Percentiles rank a stretch among this genome's conserved stretches.
Evolutionary conservation across 2,888 invertebrate genomes (phyloP).

Genomic region (Clivina fossor): DNA sequence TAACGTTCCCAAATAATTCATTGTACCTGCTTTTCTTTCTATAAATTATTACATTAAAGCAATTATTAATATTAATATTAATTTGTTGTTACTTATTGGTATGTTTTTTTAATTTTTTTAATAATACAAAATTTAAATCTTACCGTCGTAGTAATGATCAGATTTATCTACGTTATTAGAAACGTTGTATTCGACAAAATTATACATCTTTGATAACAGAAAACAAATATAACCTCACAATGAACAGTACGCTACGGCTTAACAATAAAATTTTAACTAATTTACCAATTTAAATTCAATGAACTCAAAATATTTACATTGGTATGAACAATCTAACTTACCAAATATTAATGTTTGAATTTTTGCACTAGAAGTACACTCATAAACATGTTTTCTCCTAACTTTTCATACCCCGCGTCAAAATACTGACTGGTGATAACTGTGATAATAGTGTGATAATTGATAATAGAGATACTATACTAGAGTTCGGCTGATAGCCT

Average conservation of each 20-base stretch:
- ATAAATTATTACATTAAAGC: constrained; percentile 4
- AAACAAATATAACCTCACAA: constrained; percentile 10
- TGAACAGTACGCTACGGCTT: background rate
- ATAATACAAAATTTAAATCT: constrained; percentile 5
- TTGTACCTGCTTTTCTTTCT: constrained; percentile 18
- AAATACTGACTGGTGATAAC: constrained; percentile 7
- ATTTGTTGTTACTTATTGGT: too few relatives aligned
- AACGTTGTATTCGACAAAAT: constrained; percentile 20
- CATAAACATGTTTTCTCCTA: constrained; percentile 9
- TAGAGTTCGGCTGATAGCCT: too few relatives aligned
- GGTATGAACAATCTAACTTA: constrained; percentile 18
- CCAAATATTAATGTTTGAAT: constrained; percentile 20
- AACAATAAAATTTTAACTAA: background rate
- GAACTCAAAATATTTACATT: constrained; percentile 4
- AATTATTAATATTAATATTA: too few relatives aligned
- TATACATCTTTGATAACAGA: constrained; percentile 24
- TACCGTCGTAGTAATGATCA: constrained; percentile 21
- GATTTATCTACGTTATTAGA: constrained; percentile 16
- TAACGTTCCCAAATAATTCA: constrained; percentile 25
- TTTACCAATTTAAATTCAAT: background rate
- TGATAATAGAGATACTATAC: too few relatives aligned
- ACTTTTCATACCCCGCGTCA: constrained; percentile 8
- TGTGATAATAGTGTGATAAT: too few relatives aligned
- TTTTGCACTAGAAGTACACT: constrained; percentile 7
- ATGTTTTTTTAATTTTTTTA: too few relatives aligned